Base-by-base conservation (phyloP, 1,140 invertebrate genomes). In the Marisa cornuarietis region DNA sequence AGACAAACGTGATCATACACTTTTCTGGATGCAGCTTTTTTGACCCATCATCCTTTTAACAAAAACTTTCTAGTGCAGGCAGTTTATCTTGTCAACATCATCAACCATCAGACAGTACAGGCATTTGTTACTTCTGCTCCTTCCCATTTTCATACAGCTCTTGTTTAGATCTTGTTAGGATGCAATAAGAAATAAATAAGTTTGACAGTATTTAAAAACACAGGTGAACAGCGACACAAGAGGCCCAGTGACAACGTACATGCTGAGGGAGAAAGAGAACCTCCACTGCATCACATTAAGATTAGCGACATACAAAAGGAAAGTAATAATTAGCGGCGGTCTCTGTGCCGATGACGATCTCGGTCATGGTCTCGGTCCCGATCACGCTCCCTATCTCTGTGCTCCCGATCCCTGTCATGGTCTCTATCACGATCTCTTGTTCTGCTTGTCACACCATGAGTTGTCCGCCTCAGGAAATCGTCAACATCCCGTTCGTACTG, bases 401-500 rank as follows among this genome's bases (percentile, higher is more conserved):
- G 62, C 80, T 81, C 79, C 0, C 79, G 71, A 81, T 85, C 84
- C 61, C 84, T 31, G 16, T 85, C 79, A 22, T 86, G 85, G 8
- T 85, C 77, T 42, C 81, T 80, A 66, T 92, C 91, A 52, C 91
- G 84, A 73, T 94, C 92, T 78, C 93, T 92, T 61, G 92, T 91
- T 65, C 92, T 90, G 81, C 92, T 92, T 26, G 92, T 93, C 79
- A 91, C 91, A 49, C 88, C 86, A 71, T 94, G 79, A 91, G 93
- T 77, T 18, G 95, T 97, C 87, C 96, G 94, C 93, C 96, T 95
- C 69, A 97, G 91, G 89, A 97, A 97, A 88, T 97, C 96, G 90
- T 96, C 96, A 52, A 98, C 96, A 79, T 96, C 96, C 71, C 96
- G 93, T 88, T 97, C 96, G 90, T 97, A 97, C 88, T 92, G 85